Evolutionary conservation across 2,888 invertebrate species (phyloP), one percentile per base, ranked within the genome.

Genomic region (Panopea generosa): DNA sequence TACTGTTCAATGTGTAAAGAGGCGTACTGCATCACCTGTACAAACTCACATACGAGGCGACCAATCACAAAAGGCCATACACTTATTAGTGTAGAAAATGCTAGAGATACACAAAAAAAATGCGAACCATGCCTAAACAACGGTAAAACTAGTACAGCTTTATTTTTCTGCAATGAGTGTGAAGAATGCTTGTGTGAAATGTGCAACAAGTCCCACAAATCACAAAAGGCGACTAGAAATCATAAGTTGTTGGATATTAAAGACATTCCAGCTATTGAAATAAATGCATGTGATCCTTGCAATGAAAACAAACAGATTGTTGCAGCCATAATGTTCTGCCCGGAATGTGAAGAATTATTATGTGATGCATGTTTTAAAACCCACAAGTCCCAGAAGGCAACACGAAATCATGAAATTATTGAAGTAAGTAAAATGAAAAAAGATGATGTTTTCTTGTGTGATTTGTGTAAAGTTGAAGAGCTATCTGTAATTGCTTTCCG

Each of bases 1-100:
- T 57, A 6, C 24, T 57, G 43, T 43, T 40, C 57, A 2, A 27
- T 24, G 6, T 57, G 57, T 57, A 22, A 57, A 11, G 57, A 57
- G 40, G 38, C 20, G 18, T 26, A 40, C 11, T 57, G 57, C 16
- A 14, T 6, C 18, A 4, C 43, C 24, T 57, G 57, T 43, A 14
- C 43, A 1, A 57, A 40, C 20, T 22, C 57, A 18, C 57, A 57
- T 27, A 57, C 40, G 40, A 57, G 40, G 40, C 24, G n/a, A 11
- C 16, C 6, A 43, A 1, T 24, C n/a, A 22, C 57, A 2, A 57
- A 24, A 24, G 3, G 24, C 9, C 57, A 57, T 24, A n/a, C 20
- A 6, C 22, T 57, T 11, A 22, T 57, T 1, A 24, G 43, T 22
- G 11, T 24, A 7, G 57, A 57, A 18, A 43, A 40, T 33, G 33